Percentiles rank a stretch among this genome's conserved stretches.
phyloP scores from a whole-genome alignment of 2,888 invertebrate species.

The Adineta ricciae region DNA sequence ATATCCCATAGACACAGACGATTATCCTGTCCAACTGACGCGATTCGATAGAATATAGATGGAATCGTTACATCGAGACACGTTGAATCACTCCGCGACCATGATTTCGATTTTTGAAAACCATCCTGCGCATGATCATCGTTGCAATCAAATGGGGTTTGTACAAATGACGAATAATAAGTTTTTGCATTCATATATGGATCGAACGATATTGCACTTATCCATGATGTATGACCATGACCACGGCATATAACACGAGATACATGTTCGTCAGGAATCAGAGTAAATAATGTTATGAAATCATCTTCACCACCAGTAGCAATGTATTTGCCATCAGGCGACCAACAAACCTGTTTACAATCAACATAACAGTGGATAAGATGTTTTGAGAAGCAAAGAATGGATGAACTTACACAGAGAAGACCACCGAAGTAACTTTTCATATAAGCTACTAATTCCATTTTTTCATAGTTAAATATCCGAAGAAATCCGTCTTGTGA shows the following conservation, averaged over 20 bases:
- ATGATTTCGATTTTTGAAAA: slow-evolving; percentile 17
- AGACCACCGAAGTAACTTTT: slow-evolving; percentile 95
- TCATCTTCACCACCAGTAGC: slow-evolving; percentile 98
- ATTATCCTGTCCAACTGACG: slow-evolving; percentile 93
- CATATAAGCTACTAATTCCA: slow-evolving; percentile 81
- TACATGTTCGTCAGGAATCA: slow-evolving; percentile 56
- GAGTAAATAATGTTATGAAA: slow-evolving; percentile 89
- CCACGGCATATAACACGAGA: slow-evolving; percentile 85
- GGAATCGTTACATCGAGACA: not conserved
- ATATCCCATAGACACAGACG: slow-evolving; percentile 95
- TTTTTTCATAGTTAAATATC: slow-evolving; percentile 89
- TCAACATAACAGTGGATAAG: no score
- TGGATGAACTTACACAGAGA: slow-evolving; percentile 62
- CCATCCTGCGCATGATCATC: slow-evolving; percentile 35
- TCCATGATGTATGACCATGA: slow-evolving; percentile 95
- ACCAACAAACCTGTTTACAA: slow-evolving; percentile 63
- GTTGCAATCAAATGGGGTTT: slow-evolving; percentile 35
- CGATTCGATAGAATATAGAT: slow-evolving; percentile 55
- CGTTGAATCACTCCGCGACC: not conserved
- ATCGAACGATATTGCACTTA: slow-evolving; percentile 80
- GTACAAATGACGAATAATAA: slow-evolving; percentile 55
- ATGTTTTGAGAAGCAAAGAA: not conserved
- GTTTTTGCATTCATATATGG: slow-evolving; percentile 37
- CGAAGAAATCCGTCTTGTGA: slow-evolving; percentile 77
- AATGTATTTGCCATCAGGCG: slow-evolving; percentile 78